Evolutionary conservation across 2,797 vertebrate species (phyloP).

Genomic region (Etheostoma perlongum): DNA sequence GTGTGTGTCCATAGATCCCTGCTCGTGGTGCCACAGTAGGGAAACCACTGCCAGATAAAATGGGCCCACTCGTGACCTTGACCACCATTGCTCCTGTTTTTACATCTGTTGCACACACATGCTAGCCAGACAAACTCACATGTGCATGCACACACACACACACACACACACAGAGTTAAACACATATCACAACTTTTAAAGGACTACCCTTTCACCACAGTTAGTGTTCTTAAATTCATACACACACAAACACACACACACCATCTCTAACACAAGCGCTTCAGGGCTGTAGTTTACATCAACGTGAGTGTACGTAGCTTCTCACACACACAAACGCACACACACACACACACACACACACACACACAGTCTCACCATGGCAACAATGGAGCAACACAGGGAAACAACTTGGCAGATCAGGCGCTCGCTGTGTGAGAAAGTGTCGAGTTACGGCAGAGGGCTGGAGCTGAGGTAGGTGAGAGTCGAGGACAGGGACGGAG

Average conservation of each 20-base stretch:
- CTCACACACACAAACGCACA: conserved; percentile 36
- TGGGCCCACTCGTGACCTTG: conserved; percentile 80
- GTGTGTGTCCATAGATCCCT: conserved; percentile 55
- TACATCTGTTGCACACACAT: conserved; percentile 67
- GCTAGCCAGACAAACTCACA: conserved; percentile 21
- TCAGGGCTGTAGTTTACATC: conserved; percentile 67
- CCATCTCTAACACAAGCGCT: conserved; percentile 52
- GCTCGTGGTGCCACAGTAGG: conserved; percentile 59
- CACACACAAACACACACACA: conserved; percentile 8
- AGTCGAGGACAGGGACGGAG: conserved; percentile 59
- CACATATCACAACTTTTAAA: conserved; percentile 39
- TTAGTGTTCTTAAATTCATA: conserved; percentile 46
- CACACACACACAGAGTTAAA: neutral
- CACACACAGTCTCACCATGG: conserved; percentile 88
- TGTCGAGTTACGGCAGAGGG: conserved; percentile 83
- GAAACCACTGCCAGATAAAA: conserved; percentile 71
- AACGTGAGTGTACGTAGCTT: conserved; percentile 55
- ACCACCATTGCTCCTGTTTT: conserved; percentile 71
- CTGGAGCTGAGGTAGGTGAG: conserved; percentile 69
- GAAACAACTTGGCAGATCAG: conserved; percentile 91
- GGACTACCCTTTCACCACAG: conserved; percentile 47
- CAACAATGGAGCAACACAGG: conserved; percentile 92
- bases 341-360: conserved; percentile 43
- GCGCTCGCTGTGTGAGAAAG: conserved; percentile 85
- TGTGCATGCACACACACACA: neutral